Evolutionary conservation across 2,113 vertebrate species (phyloP), one percentile per base, ranked within the genome.

Genomic region (Psilopogon haemacephalus): DNA sequence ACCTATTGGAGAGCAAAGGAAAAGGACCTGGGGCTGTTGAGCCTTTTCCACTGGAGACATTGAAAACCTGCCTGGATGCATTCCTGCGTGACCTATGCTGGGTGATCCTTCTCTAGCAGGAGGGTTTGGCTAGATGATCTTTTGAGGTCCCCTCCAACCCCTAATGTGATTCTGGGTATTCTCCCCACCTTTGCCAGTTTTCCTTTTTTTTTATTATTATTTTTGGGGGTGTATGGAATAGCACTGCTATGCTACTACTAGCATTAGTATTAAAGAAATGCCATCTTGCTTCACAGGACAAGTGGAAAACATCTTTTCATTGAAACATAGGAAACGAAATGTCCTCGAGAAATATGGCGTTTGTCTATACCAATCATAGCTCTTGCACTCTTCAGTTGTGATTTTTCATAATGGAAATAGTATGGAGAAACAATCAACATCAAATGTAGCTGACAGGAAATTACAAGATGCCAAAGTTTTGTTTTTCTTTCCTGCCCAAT

Each of bases 291-390:
- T 89, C 23, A 33, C 1, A 3, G 21, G 24, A 52, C 63, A 26
- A 13, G 30, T 86, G 93, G 56, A 70, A 83, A 78, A 38, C 28
- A 63, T 64, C 19, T 68, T 8, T 95, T 96, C 94, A 92, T 93
- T 95, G 70, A 88, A 50, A 56, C 33, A 16, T 23, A 77, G 44
- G 58, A 28, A 86, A 44, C 11, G 42, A 50, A 33, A 78, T 1
- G 1, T 58, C 19, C 16, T 74, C 60, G 42, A 76, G 48, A 82
- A 71, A 40, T 70, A 46, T 67, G 30, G 18, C 52, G 40, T 70
- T 86, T 88, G 23, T 58, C 60, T 67, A 13, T 40, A 72, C 13
- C 94, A 90, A 77, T 70, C 20, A 26, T 33, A 52, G 38, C 18
- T 82, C 65, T 71, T 71, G 11, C 7, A 12, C 8, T 24, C 21